phyloP scores from a whole-genome alignment of 35 echinoderm and acorn worm genomes.

The Antedon bifida region DNA sequence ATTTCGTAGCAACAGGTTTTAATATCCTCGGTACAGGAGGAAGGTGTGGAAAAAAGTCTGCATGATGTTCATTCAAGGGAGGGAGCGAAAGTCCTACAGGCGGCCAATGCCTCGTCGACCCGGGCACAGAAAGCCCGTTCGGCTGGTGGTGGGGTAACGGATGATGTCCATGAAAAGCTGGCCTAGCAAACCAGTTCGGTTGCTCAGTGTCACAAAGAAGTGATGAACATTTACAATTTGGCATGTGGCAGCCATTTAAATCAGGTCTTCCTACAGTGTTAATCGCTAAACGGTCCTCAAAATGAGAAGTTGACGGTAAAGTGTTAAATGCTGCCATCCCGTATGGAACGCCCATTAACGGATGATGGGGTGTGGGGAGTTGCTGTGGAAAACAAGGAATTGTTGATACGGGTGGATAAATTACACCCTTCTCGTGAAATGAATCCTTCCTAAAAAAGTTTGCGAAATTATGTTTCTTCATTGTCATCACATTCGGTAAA shows the following conservation, averaged over 20 bases:
- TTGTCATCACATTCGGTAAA: neutral
- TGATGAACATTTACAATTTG: neutral
- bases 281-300: neutral
- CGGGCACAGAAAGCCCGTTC: neutral
- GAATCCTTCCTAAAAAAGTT: neutral
- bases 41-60: neutral
- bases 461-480: neutral
- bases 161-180: neutral
- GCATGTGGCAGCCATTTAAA: neutral
- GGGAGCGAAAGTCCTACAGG: constrained; percentile 9
- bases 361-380: neutral
- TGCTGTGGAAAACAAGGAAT: neutral
- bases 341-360: neutral
- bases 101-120: neutral
- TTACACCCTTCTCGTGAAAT: neutral
- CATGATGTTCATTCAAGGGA: neutral
- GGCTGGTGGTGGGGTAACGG: neutral
- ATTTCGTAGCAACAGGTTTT: constrained; percentile 69
- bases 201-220: neutral
- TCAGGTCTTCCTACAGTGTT: neutral
- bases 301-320: neutral
- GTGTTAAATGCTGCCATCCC: neutral
- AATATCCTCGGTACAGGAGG: constrained; percentile 32
- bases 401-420: neutral
- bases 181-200: neutral